Evolutionary conservation across 2,113 vertebrate genomes (phyloP).

Genomic region (Peromyscus maniculatus): DNA sequence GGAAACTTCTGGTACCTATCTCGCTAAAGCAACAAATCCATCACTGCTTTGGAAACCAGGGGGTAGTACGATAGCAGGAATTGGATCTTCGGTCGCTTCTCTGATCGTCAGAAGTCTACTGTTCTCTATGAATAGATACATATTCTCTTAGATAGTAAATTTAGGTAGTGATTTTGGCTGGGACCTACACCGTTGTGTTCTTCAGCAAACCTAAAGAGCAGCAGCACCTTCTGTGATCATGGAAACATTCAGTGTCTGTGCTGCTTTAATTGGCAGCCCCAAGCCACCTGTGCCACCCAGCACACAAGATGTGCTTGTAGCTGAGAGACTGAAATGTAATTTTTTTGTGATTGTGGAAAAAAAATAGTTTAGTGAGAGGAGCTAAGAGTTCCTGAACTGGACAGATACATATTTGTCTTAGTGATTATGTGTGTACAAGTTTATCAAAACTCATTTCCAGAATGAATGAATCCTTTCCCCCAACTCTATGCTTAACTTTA

Average conservation of each 20-base stretch:
- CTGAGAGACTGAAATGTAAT: slow-evolving; percentile 42
- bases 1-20: background rate
- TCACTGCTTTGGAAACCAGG: background rate
- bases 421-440: slow-evolving; percentile 17
- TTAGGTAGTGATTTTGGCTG: background rate
- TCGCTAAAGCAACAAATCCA: background rate
- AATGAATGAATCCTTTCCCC: background rate
- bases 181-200: background rate
- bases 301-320: background rate
- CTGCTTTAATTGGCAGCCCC: background rate
- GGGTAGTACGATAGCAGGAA: background rate
- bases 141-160: background rate
- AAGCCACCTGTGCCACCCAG: background rate
- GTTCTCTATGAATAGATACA: background rate
- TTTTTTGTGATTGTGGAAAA: background rate
- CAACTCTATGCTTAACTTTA: slow-evolving; percentile 31
- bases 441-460: slow-evolving; percentile 66
- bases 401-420: background rate
- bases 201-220: background rate
- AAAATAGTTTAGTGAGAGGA: background rate
- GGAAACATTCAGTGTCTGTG: background rate
- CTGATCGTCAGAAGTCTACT: background rate
- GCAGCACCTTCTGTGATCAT: background rate
- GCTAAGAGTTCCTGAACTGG: background rate
- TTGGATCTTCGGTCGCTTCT: background rate